These are phyloP conservation scores for Drosophila sp. DNA, from an alignment of 1,140 invertebrate species.

Conservation along the genomic window DNA sequence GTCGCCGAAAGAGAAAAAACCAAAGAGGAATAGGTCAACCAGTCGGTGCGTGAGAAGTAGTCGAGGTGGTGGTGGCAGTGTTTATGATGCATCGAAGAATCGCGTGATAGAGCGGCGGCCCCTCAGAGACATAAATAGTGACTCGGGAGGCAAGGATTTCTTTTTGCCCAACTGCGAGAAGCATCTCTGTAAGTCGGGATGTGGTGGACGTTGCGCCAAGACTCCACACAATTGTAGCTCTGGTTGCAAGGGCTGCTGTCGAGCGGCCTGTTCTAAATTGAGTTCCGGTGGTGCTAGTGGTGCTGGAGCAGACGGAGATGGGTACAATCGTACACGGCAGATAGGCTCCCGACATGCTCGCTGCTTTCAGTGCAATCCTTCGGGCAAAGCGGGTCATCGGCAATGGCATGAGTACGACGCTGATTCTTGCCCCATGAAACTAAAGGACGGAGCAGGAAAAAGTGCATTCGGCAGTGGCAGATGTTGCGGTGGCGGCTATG, in stretches of 20 bases:
- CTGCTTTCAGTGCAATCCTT: slow-evolving; percentile 14
- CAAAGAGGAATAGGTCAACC: background rate
- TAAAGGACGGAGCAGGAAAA: background rate
- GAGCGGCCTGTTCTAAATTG: slow-evolving; percentile 14
- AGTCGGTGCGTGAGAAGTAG: too few relatives aligned
- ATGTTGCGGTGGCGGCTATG: background rate
- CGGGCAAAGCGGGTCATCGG: background rate
- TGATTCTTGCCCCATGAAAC: background rate
- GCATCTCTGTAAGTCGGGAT: slow-evolving; percentile 15
- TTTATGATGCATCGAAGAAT: background rate
- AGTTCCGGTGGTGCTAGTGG: slow-evolving; percentile 13
- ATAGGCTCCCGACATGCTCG: background rate
- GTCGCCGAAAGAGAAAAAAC: background rate
- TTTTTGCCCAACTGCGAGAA: slow-evolving; percentile 34
- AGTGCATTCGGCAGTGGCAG: background rate
- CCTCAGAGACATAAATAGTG: background rate
- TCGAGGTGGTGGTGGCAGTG: too few relatives aligned
- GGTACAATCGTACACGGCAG: background rate
- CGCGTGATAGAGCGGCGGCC: too few relatives aligned
- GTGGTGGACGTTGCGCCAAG: background rate
- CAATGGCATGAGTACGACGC: slow-evolving; percentile 4
- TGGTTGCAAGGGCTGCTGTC: slow-evolving; percentile 16
- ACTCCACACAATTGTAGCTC: slow-evolving; percentile 8
- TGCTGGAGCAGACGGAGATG: background rate
- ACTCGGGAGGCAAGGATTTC: slow-evolving; percentile 11